These are phyloP conservation scores for Axis porcinus DNA, from an alignment of 2,113 vertebrate species.

Conservation along the genomic window DNA sequence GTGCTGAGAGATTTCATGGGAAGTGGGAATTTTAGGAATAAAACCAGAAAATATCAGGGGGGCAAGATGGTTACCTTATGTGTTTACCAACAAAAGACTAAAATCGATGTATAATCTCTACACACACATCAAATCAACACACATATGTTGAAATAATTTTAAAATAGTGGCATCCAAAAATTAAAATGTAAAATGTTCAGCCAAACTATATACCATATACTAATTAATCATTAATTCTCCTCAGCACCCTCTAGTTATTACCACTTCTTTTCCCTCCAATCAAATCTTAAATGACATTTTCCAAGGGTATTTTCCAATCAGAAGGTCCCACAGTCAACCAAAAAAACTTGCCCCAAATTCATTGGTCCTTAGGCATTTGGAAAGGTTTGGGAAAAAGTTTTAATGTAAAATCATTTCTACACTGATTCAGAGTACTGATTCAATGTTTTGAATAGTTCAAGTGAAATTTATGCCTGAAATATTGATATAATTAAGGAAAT, in stretches of 20 bases:
- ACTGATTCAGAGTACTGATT: not conserved
- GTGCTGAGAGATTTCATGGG: not conserved
- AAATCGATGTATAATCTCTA: not conserved
- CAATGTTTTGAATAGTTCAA: not conserved
- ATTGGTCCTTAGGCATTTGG: not conserved
- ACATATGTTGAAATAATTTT: not conserved
- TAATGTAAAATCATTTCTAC: not conserved
- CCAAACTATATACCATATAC: not conserved
- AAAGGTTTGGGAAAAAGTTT: not conserved
- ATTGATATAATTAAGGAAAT: not conserved
- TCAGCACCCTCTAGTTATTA: not conserved
- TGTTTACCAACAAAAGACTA: not conserved
- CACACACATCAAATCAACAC: not conserved
- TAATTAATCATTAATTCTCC: not conserved
- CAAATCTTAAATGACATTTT: not conserved
- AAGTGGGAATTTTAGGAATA: not conserved
- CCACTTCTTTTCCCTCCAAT: not conserved
- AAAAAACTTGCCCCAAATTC: not conserved
- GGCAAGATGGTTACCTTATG: not conserved
- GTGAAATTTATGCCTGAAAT: slow-evolving; percentile 23
- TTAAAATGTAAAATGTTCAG: not conserved
- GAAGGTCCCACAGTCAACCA: not conserved
- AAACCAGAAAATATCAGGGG: not conserved
- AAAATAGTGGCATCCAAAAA: slow-evolving; percentile 6
- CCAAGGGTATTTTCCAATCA: not conserved